These are phyloP conservation scores for Sitta europaea DNA, from an alignment of 2,113 vertebrate species.

Conservation along the genomic window DNA sequence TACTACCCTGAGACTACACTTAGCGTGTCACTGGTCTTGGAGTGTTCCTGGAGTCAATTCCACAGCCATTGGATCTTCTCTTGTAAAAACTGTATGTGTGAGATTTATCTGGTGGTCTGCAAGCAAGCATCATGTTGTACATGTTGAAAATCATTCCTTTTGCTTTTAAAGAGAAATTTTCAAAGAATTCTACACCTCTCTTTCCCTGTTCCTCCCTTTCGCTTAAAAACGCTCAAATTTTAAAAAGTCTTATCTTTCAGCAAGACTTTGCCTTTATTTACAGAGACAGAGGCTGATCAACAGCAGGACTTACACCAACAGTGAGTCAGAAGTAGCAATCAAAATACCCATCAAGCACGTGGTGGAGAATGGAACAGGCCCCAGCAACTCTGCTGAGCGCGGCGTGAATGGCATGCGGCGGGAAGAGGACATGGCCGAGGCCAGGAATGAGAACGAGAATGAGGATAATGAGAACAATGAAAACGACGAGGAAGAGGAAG, in stretches of 20 bases:
- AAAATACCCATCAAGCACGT: slow-evolving; percentile 81
- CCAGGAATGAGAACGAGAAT: slow-evolving; percentile 81
- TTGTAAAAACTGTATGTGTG: not conserved
- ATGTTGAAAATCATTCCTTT: not conserved
- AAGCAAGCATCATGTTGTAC: fast-evolving
- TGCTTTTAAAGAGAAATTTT: not conserved
- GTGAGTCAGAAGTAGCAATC: slow-evolving; percentile 87
- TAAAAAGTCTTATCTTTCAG: not conserved
- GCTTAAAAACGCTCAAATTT: not conserved
- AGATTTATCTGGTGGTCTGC: not conserved
- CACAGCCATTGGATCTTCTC: not conserved
- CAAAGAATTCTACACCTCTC: not conserved
- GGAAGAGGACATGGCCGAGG: slow-evolving; percentile 73
- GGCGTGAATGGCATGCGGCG: slow-evolving; percentile 60
- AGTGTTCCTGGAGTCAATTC: not conserved
- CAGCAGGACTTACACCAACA: slow-evolving; percentile 83
- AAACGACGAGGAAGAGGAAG: slow-evolving; percentile 90
- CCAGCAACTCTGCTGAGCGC: slow-evolving; percentile 67
- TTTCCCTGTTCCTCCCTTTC: not conserved
- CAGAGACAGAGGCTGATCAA: slow-evolving; percentile 95
- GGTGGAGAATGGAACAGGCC: slow-evolving; percentile 85
- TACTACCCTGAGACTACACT: not conserved
- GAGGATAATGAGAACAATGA: slow-evolving; percentile 89
- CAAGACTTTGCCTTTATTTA: not conserved
- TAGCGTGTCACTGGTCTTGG: not conserved